These are phyloP conservation scores for Phortica magna DNA, from an alignment of 2,888 invertebrate genomes.

Conservation along the genomic window DNA sequence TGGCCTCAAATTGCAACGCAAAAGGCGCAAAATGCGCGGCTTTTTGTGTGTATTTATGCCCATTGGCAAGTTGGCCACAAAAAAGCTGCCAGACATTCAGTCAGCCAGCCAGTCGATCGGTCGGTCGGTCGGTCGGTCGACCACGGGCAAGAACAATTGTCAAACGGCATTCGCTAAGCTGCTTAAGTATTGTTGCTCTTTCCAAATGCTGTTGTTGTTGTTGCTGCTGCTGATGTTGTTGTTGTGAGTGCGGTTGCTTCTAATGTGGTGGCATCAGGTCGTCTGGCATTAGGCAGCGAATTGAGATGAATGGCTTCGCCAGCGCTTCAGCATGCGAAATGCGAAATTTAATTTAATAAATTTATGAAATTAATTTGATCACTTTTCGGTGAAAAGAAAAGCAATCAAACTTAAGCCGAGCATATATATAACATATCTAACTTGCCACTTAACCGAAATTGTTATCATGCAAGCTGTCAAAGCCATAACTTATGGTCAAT, in stretches of 20 bases:
- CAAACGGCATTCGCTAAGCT: constrained; percentile 35
- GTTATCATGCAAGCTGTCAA: no score
- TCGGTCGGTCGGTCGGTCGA: constrained; percentile 8
- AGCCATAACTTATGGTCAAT: no score
- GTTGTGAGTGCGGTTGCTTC: constrained; percentile 20
- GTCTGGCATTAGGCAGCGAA: constrained; percentile 20
- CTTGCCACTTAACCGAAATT: no score
- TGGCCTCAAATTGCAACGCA: background rate
- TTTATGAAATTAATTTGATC: constrained; percentile 8
- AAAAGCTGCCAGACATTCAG: background rate
- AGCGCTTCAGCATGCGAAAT: constrained; percentile 1
- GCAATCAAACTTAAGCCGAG: no score
- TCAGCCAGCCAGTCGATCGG: no score
- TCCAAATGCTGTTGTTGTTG: constrained; percentile 28
- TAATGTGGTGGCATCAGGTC: constrained; percentile 31
- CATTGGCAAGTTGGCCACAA: constrained; percentile 4
- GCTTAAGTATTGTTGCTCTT: constrained; percentile 34
- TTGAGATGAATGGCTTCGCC: constrained; percentile 19
- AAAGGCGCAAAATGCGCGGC: constrained; percentile 30
- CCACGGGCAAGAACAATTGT: constrained; percentile 7
- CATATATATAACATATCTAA: no score
- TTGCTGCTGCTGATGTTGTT: constrained; percentile 26
- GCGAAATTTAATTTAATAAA: constrained; percentile 12
- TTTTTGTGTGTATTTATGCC: constrained; percentile 24
- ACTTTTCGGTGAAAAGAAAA: background rate